phyloP scores from a whole-genome alignment of 2,113 vertebrate genomes.

The Clarias macrocephalus region DNA sequence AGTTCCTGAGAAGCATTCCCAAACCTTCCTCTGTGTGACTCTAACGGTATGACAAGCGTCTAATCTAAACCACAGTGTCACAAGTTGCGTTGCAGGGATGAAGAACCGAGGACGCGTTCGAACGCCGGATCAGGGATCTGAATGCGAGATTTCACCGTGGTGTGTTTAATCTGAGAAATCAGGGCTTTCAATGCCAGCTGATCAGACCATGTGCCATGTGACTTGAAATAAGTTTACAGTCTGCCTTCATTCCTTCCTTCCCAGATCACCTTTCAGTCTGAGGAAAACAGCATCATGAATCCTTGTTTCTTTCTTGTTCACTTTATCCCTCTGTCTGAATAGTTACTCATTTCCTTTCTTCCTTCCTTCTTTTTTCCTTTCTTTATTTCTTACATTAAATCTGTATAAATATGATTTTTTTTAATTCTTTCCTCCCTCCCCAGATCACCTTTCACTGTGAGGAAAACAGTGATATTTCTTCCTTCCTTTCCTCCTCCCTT shows the following conservation, averaged over 20 bases:
- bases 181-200: not conserved
- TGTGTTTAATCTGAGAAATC: not conserved
- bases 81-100: not conserved
- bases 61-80: not conserved
- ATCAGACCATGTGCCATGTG: not conserved
- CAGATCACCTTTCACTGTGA: too few species aligned
- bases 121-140: not conserved
- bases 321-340: too few species aligned
- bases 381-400: not conserved
- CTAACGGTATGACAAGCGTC: not conserved
- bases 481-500: too few species aligned
- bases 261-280: not conserved
- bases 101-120: not conserved
- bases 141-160: not conserved
- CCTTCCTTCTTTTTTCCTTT: not conserved
- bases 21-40: not conserved
- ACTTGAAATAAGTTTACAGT: too few species aligned
- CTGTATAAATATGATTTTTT: not conserved
- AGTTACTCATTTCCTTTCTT: not conserved
- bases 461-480: too few species aligned
- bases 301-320: not conserved
- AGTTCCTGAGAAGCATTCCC: not conserved
- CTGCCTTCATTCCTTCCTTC: not conserved
- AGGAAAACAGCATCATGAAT: not conserved
- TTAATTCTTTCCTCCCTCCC: not conserved